Evolutionary conservation across 2,113 vertebrate genomes (phyloP), one percentile per base, ranked within the genome.

Genomic region (Dryoscopus gambensis): DNA sequence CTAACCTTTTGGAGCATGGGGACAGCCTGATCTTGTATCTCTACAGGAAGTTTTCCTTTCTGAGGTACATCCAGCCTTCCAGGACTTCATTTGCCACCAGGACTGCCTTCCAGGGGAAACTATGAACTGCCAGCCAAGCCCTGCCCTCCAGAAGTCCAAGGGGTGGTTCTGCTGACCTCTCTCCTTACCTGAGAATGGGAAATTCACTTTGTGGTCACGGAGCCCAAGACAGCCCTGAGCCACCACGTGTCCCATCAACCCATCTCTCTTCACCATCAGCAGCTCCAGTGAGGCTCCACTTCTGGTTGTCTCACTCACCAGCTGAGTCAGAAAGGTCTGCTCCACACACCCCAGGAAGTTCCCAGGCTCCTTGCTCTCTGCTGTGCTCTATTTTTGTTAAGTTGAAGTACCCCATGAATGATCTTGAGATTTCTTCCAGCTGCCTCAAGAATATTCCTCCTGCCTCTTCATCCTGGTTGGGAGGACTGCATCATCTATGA

Each of bases 371-470:
- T 33, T 56, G 3, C 19, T 39, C 15, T 46, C 39, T 70, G n/a
- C 40, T 55, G 7, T n/a, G 8, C 25, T 56, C 27, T 18, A 10
- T 49, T 56, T 64, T 25, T 42, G 21, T 30, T 42, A 3, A 30
- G 7, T 0, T 22, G 40, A 31, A 49, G 31, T 5, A 10, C 2
- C 5, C 37, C 44, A 27, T 2, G 18, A 37, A 13, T 16, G 47
- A 16, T 17, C 63, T 9, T 7, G 2, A 50, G 14, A 57, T 6
- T 31, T 42, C 42, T 65, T 15, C 42, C 12, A 57, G 9, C 17
- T 37, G 21, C 31, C 50, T 37, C 35, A 7, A 37, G 42, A 50
- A 37, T 23, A 23, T 11, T 65, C 8, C 13, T 63, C 16, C 42
- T 27, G 5, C 16, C 16, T 31, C 57, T 42, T n/a, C 17, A 33